Conservation (phyloP, 2,113 vertebrate genomes). For the Zosterops hypoxanthus region DNA sequence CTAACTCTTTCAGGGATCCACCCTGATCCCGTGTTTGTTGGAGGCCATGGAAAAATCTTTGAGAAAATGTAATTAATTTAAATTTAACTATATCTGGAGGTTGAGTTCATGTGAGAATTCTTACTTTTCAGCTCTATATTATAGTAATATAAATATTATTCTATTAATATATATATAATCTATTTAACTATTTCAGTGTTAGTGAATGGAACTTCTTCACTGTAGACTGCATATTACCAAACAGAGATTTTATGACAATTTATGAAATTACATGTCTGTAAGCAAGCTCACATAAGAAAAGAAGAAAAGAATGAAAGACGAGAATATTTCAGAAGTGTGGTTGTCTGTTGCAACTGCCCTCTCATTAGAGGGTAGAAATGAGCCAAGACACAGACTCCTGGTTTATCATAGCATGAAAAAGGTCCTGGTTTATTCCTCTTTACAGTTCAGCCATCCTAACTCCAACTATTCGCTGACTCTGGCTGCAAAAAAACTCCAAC, state of each 20-base stretch:
- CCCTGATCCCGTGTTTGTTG: neutral
- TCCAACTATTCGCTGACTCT: neutral
- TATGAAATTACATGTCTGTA: neutral
- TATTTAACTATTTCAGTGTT: neutral
- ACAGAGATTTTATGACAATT: neutral
- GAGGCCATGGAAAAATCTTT: neutral
- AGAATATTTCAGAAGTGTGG: neutral
- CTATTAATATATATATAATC: neutral
- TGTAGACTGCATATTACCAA: neutral
- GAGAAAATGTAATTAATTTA: neutral
- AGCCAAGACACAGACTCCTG: neutral
- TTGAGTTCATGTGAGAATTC: neutral
- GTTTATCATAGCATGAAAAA: neutral
- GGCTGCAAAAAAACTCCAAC: neutral
- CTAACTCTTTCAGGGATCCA: neutral
- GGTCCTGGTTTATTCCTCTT: neutral
- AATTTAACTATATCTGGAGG: neutral
- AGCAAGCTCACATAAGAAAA: neutral
- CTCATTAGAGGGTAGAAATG: neutral
- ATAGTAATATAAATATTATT: neutral
- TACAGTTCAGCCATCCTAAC: neutral
- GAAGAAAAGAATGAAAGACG: neutral
- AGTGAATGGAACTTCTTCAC: neutral
- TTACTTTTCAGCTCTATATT: neutral
- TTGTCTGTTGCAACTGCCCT: neutral